phyloP scores from a whole-genome alignment of 2,113 vertebrate genomes.

The Aegotheles bennettii region DNA sequence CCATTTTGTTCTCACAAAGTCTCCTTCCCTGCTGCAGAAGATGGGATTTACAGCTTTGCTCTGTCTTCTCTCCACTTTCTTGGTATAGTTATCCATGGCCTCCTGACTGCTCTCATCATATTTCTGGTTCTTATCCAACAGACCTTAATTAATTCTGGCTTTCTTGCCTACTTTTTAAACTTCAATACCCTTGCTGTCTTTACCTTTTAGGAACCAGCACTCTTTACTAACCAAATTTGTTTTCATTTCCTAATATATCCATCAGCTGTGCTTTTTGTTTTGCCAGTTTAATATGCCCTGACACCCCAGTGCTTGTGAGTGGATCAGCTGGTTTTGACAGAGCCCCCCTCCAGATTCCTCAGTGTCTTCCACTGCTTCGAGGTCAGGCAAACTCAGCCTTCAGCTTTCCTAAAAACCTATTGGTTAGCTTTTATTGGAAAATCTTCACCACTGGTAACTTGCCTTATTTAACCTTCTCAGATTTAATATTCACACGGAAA shows the following conservation, averaged over 20 bases:
- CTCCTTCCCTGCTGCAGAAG: not conserved
- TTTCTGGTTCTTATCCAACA: not conserved
- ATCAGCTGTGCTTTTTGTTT: not conserved
- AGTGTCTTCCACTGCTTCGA: not conserved
- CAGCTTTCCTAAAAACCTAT: not conserved
- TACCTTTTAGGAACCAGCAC: not conserved
- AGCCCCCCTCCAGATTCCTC: not conserved
- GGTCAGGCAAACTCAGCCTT: not conserved
- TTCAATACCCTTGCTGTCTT: not conserved
- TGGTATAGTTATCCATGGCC: not conserved
- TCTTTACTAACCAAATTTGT: not conserved
- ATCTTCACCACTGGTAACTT: not conserved
- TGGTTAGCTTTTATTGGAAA: not conserved
- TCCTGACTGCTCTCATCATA: not conserved
- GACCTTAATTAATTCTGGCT: not conserved
- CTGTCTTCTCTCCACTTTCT: not conserved
- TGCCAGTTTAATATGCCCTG: not conserved
- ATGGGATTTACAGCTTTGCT: not conserved
- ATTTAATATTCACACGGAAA: not conserved
- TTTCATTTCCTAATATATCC: not conserved
- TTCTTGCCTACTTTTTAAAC: not conserved
- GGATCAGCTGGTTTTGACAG: not conserved
- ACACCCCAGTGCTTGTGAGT: not conserved
- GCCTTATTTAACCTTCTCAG: not conserved
- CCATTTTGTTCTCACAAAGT: not conserved